These are phyloP conservation scores for Cheilosia vulpina DNA, from an alignment of 2,888 invertebrate species.

Conservation along the genomic window DNA sequence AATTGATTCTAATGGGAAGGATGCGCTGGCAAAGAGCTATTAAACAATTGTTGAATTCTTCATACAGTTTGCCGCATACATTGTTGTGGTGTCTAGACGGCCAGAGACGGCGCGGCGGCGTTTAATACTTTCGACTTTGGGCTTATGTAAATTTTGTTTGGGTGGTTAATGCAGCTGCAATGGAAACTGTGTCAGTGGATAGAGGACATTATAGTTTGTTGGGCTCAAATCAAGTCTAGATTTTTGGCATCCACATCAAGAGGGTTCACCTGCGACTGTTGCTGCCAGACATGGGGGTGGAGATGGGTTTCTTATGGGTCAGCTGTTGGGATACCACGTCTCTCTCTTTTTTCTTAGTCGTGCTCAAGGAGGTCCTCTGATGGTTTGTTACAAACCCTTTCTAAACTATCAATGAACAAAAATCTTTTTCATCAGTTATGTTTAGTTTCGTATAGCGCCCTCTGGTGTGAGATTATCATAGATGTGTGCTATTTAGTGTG, in stretches of 20 bases:
- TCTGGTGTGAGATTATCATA: too few relatives aligned
- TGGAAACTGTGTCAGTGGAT: slow-evolving; percentile 37
- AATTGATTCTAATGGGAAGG: slow-evolving; percentile 70
- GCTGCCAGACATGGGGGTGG: neutral
- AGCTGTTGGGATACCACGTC: too few relatives aligned
- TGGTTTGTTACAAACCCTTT: too few relatives aligned
- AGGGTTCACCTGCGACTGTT: neutral
- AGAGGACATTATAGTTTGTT: slow-evolving; percentile 12
- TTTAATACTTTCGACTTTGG: slow-evolving; percentile 21
- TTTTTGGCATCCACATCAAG: slow-evolving; percentile 8
- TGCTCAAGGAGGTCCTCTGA: too few relatives aligned
- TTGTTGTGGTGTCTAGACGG: slow-evolving; percentile 53
- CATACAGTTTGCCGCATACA: slow-evolving; percentile 20
- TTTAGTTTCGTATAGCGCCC: too few relatives aligned
- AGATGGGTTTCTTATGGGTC: neutral
- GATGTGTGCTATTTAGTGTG: too few relatives aligned
- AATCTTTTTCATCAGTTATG: too few relatives aligned
- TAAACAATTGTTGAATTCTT: slow-evolving; percentile 64
- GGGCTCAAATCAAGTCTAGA: slow-evolving; percentile 4
- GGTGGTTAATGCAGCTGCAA: slow-evolving; percentile 1
- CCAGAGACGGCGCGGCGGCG: neutral
- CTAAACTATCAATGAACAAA: too few relatives aligned
- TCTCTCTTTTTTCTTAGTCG: too few relatives aligned
- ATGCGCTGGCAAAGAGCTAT: slow-evolving; percentile 57
- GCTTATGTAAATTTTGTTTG: slow-evolving; percentile 52